Conservation (phyloP, 1,140 invertebrate species). For the Rhyzopertha dominica region DNA sequence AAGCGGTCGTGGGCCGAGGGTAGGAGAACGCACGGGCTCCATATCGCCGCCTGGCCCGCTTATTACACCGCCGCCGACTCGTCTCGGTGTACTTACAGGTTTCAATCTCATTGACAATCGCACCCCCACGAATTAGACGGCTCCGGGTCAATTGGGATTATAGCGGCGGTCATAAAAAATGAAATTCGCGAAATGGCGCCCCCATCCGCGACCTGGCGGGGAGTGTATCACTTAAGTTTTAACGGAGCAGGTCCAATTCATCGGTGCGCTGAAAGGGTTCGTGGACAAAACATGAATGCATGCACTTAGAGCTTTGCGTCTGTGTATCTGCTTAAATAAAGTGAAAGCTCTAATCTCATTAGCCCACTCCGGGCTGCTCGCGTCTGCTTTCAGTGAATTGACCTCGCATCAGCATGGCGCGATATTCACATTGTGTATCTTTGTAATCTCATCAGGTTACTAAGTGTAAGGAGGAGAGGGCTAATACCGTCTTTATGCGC, state of each 20-base stretch:
- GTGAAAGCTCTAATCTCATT: slow-evolving; percentile 24
- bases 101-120: slow-evolving; percentile 9
- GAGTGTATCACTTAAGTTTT: slow-evolving; percentile 20
- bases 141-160: no score
- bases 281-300: slow-evolving; percentile 21
- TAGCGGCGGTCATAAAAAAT: no score
- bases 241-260: slow-evolving; percentile 20
- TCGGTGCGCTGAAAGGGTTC: slow-evolving; percentile 21
- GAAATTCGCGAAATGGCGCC: no score
- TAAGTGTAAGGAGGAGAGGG: no score
- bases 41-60: slow-evolving; percentile 4
- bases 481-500: no score
- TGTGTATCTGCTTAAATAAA: slow-evolving; percentile 24
- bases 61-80: slow-evolving; percentile 13
- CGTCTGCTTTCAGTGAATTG: slow-evolving; percentile 16
- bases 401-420: slow-evolving; percentile 16
- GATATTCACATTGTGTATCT: slow-evolving; percentile 11
- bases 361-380: slow-evolving; percentile 12
- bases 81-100: slow-evolving; percentile 14
- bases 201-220: no score
- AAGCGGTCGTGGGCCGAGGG: slow-evolving; percentile 31
- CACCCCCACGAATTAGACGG: slow-evolving; percentile 8
- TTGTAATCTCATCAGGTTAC: no score
- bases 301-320: slow-evolving; percentile 21
- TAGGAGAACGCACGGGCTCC: slow-evolving; percentile 7